Evolutionary conservation across 2,113 vertebrate species (phyloP).

Genomic region (Vireo altiloquus): DNA sequence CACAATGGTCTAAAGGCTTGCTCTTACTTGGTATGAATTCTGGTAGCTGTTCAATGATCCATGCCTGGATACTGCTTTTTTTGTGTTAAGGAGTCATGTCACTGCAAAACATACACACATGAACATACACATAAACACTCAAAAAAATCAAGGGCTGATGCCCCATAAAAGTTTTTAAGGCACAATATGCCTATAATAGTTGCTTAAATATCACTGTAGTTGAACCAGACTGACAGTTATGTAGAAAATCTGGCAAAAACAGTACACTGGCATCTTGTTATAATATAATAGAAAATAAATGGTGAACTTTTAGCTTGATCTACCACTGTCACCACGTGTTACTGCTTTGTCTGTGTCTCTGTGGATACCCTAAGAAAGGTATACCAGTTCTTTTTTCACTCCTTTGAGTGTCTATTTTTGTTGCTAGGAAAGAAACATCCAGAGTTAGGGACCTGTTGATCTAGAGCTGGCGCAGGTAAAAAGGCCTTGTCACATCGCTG

Average conservation of each 20-base stretch:
- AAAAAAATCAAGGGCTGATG: background rate
- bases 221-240: background rate
- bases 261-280: background rate
- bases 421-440: background rate
- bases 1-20: background rate
- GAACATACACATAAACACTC: background rate
- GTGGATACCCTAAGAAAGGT: background rate
- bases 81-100: background rate
- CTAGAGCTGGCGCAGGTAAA: background rate
- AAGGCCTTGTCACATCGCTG: background rate
- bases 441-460: background rate
- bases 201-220: background rate
- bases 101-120: background rate
- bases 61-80: background rate
- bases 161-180: background rate
- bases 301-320: background rate
- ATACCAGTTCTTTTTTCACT: background rate
- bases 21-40: background rate
- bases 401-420: background rate
- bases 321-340: background rate
- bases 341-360: fast-evolving
- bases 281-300: background rate
- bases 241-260: background rate
- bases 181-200: background rate
- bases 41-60: background rate